Percentiles rank a stretch among this genome's conserved stretches.
Evolutionary conservation across 2,797 vertebrate genomes (phyloP).

Genomic region (Chelonia mydas): DNA sequence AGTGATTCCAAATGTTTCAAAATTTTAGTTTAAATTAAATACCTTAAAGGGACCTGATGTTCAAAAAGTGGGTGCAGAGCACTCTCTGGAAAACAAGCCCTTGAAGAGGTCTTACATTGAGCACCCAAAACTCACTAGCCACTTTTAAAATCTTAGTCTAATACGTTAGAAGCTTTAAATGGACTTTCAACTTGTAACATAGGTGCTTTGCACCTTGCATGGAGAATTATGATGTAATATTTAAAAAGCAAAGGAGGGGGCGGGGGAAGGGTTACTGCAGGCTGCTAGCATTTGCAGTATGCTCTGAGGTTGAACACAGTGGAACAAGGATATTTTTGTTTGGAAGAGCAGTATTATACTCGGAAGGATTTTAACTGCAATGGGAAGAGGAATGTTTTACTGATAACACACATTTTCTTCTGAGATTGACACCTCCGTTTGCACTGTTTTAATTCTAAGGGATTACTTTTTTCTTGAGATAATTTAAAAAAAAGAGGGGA

Average conservation of each 20-base stretch:
- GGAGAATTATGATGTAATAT: neutral
- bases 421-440: neutral
- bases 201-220: neutral
- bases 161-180: neutral
- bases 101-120: neutral
- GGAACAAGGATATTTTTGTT: neutral
- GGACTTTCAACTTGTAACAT: neutral
- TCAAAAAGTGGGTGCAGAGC: neutral
- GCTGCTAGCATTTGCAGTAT: neutral
- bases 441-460: neutral
- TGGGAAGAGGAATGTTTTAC: neutral
- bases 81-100: rapidly evolving
- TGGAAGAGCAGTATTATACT: neutral
- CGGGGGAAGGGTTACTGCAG: no score
- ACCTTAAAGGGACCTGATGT: neutral
- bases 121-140: neutral
- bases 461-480: neutral
- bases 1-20: neutral
- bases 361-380: neutral
- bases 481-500: no score
- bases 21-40: neutral
- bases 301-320: neutral
- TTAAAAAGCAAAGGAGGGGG: neutral
- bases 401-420: neutral
- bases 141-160: neutral